Evolutionary conservation across 1,140 invertebrate species (phyloP).

Genomic region (Drosophila repletoides): DNA sequence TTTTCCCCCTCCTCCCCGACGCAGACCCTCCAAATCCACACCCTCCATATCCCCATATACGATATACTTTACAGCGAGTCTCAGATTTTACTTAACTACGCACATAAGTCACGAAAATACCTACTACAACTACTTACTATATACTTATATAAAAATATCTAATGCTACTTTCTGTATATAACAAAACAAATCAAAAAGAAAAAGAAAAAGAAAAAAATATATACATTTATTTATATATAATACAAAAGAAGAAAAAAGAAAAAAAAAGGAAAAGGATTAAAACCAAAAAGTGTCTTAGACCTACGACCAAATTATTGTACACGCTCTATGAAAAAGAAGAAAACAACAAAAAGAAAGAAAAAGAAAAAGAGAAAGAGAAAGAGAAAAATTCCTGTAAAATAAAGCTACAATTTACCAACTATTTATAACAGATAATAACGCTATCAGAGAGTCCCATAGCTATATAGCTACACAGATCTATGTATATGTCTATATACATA

Average conservation of each 20-base stretch:
- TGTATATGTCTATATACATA: constrained; percentile 26
- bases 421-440: constrained; percentile 39
- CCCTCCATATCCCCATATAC: background rate
- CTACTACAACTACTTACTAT: constrained; percentile 47
- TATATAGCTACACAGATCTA: constrained; percentile 1
- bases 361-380: constrained; percentile 7
- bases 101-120: constrained; percentile 73
- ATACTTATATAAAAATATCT: constrained; percentile 14
- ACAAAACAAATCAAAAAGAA: constrained; percentile 16
- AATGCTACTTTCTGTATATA: constrained; percentile 71
- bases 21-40: background rate
- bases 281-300: constrained; percentile 81
- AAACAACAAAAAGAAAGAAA: background rate
- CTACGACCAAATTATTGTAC: constrained; percentile 78
- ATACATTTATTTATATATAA: constrained; percentile 40
- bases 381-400: constrained; percentile 49
- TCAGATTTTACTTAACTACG: constrained; percentile 80
- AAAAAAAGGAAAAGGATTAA: constrained; percentile 57
- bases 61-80: constrained; percentile 67
- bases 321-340: constrained; percentile 35
- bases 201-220: constrained; percentile 18
- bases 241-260: background rate
- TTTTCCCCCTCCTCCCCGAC: background rate
- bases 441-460: constrained; percentile 21
- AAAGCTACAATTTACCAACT: constrained; percentile 44